Conservation (phyloP, 2,797 vertebrate genomes). For the Brotula barbata region DNA sequence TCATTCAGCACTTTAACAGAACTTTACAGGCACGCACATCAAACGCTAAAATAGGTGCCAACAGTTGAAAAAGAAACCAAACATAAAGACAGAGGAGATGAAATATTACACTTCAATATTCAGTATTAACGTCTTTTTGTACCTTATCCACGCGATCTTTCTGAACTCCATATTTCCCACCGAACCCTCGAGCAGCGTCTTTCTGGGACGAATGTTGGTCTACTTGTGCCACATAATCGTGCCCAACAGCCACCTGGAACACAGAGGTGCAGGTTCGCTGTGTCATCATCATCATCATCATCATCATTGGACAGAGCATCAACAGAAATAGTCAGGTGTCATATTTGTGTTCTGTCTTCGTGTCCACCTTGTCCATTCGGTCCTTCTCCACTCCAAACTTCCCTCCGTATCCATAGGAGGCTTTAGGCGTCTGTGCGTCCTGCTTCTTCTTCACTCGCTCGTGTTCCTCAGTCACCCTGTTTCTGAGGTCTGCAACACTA, state of each 20-base stretch:
- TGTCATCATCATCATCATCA: no score
- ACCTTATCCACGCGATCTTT: slow-evolving; percentile 92
- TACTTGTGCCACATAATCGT: slow-evolving; percentile 86
- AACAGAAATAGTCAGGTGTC: no score
- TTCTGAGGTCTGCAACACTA: slow-evolving; percentile 84
- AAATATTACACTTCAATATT: no score
- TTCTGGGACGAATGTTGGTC: slow-evolving; percentile 93
- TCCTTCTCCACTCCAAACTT: slow-evolving; percentile 94
- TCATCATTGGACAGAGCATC: no score
- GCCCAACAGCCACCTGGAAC: slow-evolving; percentile 86
- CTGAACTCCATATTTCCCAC: slow-evolving; percentile 92
- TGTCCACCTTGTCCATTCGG: slow-evolving; percentile 92
- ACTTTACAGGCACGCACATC: no score
- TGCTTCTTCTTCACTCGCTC: slow-evolving; percentile 89
- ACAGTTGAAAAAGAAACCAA: no score
- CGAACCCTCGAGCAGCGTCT: slow-evolving; percentile 90
- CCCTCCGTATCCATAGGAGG: slow-evolving; percentile 95
- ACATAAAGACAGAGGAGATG: no score
- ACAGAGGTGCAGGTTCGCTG: neutral
- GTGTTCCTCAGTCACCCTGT: slow-evolving; percentile 88
- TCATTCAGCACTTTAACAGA: no score
- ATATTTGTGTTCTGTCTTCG: no score
- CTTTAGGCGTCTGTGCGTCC: slow-evolving; percentile 83
- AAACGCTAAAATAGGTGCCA: no score
- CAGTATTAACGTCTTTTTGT: slow-evolving; percentile 16